Evolutionary conservation across 1,140 invertebrate species (phyloP).

Genomic region (Ephestia elutella): DNA sequence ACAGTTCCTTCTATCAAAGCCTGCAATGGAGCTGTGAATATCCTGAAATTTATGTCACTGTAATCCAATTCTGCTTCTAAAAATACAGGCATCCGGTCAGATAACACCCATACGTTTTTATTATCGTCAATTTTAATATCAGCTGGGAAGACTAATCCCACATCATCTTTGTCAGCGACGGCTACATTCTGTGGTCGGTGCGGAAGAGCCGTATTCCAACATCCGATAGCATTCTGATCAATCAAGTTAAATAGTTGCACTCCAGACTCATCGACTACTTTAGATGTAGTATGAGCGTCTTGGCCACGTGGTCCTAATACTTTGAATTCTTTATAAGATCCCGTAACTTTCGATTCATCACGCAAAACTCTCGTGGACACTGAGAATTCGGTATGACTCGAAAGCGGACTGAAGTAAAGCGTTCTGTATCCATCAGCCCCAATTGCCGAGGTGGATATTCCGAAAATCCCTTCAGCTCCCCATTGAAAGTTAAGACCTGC

Average conservation of each 20-base stretch:
- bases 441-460: constrained; percentile 81
- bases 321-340: constrained; percentile 83
- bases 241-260: constrained; percentile 85
- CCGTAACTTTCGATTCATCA: constrained; percentile 77
- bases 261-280: constrained; percentile 82
- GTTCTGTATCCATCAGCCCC: constrained; percentile 79
- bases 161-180: constrained; percentile 83
- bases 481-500: constrained; percentile 88
- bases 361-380: constrained; percentile 83
- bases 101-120: constrained; percentile 83
- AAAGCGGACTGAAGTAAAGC: constrained; percentile 84
- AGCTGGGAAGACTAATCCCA: constrained; percentile 83
- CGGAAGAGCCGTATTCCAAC: constrained; percentile 82
- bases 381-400: constrained; percentile 84
- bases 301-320: constrained; percentile 79
- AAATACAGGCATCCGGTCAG: constrained; percentile 86
- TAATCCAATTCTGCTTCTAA: constrained; percentile 82
- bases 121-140: constrained; percentile 84
- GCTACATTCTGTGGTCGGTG: constrained; percentile 81
- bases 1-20: constrained; percentile 80
- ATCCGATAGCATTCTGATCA: constrained; percentile 86
- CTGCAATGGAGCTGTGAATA: constrained; percentile 79
- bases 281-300: constrained; percentile 80
- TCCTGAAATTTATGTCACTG: constrained; percentile 85
- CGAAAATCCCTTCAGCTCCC: constrained; percentile 87